phyloP scores from a whole-genome alignment of 1,140 invertebrate species.

The Phymorhynchus buccinoides region DNA sequence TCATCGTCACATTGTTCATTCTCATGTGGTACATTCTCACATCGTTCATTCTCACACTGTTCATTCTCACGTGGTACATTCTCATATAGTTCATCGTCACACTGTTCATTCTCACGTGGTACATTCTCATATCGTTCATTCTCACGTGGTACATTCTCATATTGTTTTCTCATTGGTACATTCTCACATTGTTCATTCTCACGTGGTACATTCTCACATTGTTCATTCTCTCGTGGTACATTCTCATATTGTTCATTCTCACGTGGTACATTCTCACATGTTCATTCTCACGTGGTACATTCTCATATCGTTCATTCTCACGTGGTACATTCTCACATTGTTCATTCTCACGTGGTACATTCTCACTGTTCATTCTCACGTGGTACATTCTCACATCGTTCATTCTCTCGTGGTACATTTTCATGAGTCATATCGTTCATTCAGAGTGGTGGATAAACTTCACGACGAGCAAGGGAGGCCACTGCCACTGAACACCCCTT shows the following conservation, averaged over 20 bases:
- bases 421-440: neutral
- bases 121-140: too few relatives aligned
- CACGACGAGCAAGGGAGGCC: constrained; percentile 22
- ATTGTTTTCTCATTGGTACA: neutral
- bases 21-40: too few relatives aligned
- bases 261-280: too few relatives aligned
- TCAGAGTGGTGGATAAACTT: neutral
- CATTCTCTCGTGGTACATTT: neutral
- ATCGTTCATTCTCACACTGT: neutral
- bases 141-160: too few relatives aligned
- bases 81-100: too few relatives aligned
- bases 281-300: neutral
- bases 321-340: neutral
- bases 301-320: neutral
- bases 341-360: neutral
- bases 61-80: too few relatives aligned
- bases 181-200: neutral
- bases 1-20: too few relatives aligned
- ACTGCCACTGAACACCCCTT: neutral
- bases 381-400: neutral
- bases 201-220: too few relatives aligned
- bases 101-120: too few relatives aligned
- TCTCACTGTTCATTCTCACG: neutral
- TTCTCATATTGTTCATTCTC: too few relatives aligned
- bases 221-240: too few relatives aligned